Conservation (phyloP, 1,140 invertebrate genomes). For the Trichogramma pretiosum region DNA sequence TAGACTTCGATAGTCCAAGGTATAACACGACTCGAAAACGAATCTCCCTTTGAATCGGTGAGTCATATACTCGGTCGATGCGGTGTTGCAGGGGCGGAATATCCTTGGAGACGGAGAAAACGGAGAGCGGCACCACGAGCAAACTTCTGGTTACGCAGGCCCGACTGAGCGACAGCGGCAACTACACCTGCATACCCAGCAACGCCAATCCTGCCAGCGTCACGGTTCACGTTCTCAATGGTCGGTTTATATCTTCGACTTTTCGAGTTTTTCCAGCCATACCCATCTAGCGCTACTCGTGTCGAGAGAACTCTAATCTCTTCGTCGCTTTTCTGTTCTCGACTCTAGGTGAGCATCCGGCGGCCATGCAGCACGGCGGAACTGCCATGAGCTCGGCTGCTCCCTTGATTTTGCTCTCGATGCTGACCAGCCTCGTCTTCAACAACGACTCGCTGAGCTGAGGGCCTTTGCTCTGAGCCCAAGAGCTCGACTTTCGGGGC, state of each 20-base stretch:
- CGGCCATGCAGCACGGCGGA: slow-evolving; percentile 52
- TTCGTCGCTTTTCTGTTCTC: neutral
- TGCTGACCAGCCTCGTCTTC: no score
- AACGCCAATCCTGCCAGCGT: slow-evolving; percentile 81
- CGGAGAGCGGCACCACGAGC: slow-evolving; percentile 76
- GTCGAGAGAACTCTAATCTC: no score
- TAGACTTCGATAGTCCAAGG: slow-evolving; percentile 78
- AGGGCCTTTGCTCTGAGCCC: no score
- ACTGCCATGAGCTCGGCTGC: neutral
- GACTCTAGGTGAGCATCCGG: slow-evolving; percentile 49
- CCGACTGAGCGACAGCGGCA: slow-evolving; percentile 74
- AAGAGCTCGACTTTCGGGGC: no score
- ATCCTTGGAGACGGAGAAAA: slow-evolving; percentile 84
- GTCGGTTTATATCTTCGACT: no score
- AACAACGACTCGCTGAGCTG: no score
- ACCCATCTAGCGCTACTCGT: no score
- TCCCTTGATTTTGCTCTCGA: no score
- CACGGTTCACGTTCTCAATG: slow-evolving; percentile 81
- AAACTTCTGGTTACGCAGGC: slow-evolving; percentile 82
- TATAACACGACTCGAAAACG: slow-evolving; percentile 29
- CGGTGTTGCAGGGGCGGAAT: slow-evolving; percentile 64
- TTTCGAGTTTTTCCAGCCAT: no score
- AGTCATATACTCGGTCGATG: no score
- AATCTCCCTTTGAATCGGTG: no score
- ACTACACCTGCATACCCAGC: slow-evolving; percentile 79